Evolutionary conservation across 2,888 invertebrate genomes (phyloP).

Genomic region (Spilarctia lutea): DNA sequence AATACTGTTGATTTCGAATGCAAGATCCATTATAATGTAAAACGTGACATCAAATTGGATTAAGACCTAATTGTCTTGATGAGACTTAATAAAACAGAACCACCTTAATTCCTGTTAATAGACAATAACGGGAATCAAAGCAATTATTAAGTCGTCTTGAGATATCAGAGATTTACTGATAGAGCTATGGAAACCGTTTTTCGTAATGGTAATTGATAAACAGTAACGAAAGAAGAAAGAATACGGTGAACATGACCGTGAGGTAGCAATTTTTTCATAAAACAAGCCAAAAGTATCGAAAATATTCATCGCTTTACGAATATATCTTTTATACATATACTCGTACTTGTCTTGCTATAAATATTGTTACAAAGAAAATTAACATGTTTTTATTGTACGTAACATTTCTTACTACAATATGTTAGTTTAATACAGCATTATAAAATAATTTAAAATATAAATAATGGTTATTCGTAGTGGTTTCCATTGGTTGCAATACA

Average conservation of each 20-base stretch:
- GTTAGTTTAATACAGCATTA: too few relatives aligned
- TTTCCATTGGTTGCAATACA: too few relatives aligned
- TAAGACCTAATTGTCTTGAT: not conserved
- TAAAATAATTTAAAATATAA: too few relatives aligned
- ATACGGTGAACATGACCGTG: too few relatives aligned
- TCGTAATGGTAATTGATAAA: not conserved
- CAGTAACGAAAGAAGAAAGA: too few relatives aligned
- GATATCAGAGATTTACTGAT: not conserved
- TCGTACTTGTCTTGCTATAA: too few relatives aligned
- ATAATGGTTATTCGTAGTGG: too few relatives aligned
- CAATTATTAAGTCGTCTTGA: not conserved
- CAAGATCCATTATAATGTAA: not conserved
- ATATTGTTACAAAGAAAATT: too few relatives aligned
- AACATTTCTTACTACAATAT: too few relatives aligned
- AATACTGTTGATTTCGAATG: not conserved
- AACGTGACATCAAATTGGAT: conserved; percentile 1
- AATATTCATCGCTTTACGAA: not conserved
- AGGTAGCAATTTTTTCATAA: too few relatives aligned
- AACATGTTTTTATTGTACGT: too few relatives aligned
- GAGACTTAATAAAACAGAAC: not conserved
- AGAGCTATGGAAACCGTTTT: not conserved
- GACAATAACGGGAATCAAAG: not conserved
- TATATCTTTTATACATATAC: too few relatives aligned
- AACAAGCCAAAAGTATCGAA: not conserved
- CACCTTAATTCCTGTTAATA: not conserved